Conservation (phyloP, 2,113 vertebrate genomes). For the Osmerus mordax region DNA sequence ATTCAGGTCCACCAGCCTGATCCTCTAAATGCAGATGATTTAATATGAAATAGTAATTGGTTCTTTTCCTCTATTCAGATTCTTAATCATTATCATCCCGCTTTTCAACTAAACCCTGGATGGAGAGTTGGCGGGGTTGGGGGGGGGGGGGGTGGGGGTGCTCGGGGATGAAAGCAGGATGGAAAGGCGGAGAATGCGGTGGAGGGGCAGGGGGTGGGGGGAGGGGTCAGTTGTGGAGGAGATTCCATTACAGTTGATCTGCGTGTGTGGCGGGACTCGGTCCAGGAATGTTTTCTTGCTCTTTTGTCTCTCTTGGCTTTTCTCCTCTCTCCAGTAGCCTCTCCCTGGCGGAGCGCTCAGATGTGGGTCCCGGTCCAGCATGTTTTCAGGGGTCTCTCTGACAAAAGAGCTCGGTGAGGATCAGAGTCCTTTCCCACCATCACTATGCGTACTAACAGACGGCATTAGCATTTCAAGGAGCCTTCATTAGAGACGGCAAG, state of each 20-base stretch:
- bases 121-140: conserved; percentile 25
- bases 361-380: conserved; percentile 62
- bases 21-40: conserved; percentile 49
- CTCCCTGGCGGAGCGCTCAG: conserved; percentile 62
- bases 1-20: conserved; percentile 48
- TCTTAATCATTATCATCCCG: conserved; percentile 50
- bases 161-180: conserved; percentile 7
- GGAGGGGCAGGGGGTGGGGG: not conserved
- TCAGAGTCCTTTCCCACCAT: conserved; percentile 85
- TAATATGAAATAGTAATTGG: conserved; percentile 41
- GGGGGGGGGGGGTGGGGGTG: conserved; percentile 6
- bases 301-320: conserved; percentile 7
- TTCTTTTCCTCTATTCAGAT: conserved; percentile 43
- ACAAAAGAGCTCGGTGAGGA: conserved; percentile 82
- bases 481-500: conserved; percentile 83
- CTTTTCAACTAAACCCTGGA: conserved; percentile 48
- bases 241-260: conserved; percentile 48
- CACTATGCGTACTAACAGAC: conserved; percentile 83
- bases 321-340: conserved; percentile 14
- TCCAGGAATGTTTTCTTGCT: conserved; percentile 14
- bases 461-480: conserved; percentile 96
- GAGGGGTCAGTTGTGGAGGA: conserved; percentile 26
- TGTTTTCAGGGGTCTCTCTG: conserved; percentile 74
- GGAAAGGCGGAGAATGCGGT: conserved; percentile 37
- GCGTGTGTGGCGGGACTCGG: conserved; percentile 42